phyloP scores from a whole-genome alignment of 2,888 invertebrate species.

The Erebia palarica region DNA sequence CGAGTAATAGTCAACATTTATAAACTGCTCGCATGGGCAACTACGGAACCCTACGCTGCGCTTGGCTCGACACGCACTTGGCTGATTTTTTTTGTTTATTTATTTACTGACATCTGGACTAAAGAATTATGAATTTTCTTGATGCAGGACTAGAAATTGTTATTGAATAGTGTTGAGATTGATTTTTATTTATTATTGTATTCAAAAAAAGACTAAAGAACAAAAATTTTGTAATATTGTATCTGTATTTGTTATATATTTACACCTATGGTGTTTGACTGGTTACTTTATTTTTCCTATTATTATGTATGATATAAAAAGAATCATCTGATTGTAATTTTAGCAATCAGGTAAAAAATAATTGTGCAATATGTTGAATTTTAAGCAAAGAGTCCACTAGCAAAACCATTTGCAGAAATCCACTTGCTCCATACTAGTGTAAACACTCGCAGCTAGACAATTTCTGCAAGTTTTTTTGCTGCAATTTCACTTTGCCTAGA shows the following conservation, averaged over 20 bases:
- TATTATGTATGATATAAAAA: background rate
- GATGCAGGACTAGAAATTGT: constrained; percentile 1
- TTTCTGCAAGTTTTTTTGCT: no score
- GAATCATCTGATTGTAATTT: background rate
- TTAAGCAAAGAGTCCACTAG: no score
- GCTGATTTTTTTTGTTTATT: no score
- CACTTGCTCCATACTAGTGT: no score
- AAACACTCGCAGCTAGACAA: no score
- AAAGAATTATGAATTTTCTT: background rate
- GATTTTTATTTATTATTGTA: background rate
- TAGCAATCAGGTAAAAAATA: constrained; percentile 2
- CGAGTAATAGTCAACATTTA: no score
- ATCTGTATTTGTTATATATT: constrained; percentile 17
- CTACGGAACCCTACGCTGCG: no score
- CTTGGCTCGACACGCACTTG: no score
- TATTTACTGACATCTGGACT: no score
- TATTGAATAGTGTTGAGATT: constrained; percentile 10
- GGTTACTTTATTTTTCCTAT: constrained; percentile 25
- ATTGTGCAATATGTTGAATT: constrained; percentile 26
- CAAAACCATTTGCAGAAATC: no score
- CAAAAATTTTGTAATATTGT: constrained; percentile 10
- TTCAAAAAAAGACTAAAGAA: constrained; percentile 9
- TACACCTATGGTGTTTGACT: constrained; percentile 36
- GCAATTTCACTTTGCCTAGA: no score
- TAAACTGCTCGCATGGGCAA: no score